Evolutionary conservation across 1,140 invertebrate genomes (phyloP).

Genomic region (Lepidotrigona ventralis): DNA sequence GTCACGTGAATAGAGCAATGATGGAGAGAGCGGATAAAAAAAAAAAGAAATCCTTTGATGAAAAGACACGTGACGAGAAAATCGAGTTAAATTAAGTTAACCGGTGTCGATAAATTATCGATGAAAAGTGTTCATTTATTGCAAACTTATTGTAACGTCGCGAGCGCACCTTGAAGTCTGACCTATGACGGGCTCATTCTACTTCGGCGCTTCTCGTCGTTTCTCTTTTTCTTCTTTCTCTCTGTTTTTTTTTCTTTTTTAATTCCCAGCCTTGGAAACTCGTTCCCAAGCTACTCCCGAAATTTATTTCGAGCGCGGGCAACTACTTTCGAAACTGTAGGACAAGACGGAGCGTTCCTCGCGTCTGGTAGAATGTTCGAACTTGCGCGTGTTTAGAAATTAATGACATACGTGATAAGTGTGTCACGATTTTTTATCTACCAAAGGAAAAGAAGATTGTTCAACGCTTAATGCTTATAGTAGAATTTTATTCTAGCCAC

Average conservation of each 20-base stretch:
- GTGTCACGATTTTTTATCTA: too few species aligned
- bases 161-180: not conserved
- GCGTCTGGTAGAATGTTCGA: too few species aligned
- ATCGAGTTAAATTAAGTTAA: not conserved
- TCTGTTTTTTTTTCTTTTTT: not conserved
- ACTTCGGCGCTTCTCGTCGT: not conserved
- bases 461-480: too few species aligned
- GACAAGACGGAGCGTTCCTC: not conserved
- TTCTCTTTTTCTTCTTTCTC: too few species aligned
- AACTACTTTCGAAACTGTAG: not conserved
- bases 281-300: not conserved
- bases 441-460: too few species aligned
- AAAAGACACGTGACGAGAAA: not conserved
- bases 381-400: too few species aligned
- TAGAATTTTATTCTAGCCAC: too few species aligned
- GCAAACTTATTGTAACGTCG: not conserved
- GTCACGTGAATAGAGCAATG: constrained; percentile 21
- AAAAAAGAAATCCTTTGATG: not conserved
- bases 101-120: not conserved
- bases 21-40: not conserved
- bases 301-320: not conserved
- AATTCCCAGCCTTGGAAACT: not conserved
- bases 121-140: not conserved
- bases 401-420: too few species aligned
- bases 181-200: not conserved